These are phyloP conservation scores for Isoperla grammatica DNA, from an alignment of 2,888 invertebrate species.

Conservation along the genomic window DNA sequence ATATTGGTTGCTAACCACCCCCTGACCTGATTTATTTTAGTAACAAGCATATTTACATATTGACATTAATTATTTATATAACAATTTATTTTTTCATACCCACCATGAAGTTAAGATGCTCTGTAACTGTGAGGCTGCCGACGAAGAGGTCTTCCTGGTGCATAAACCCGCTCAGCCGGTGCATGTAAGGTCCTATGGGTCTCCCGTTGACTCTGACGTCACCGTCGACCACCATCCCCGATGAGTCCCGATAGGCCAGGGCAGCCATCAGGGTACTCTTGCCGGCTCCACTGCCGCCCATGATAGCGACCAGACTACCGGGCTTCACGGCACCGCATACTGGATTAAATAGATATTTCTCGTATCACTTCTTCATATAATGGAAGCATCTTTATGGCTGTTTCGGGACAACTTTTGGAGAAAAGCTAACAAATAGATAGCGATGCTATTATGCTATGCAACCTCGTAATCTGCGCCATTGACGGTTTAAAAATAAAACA, in stretches of 20 bases:
- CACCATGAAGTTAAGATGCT: conserved; percentile 86
- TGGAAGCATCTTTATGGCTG: conserved; percentile 2
- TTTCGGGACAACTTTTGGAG: too few species aligned
- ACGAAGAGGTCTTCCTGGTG: conserved; percentile 90
- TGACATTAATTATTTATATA: too few species aligned
- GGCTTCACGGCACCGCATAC: conserved; percentile 76
- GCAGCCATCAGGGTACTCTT: conserved; percentile 86
- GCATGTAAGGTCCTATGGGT: conserved; percentile 65
- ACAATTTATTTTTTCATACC: too few species aligned
- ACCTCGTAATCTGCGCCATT: too few species aligned
- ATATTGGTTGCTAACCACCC: too few species aligned
- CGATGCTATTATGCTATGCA: too few species aligned
- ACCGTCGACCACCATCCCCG: conserved; percentile 62
- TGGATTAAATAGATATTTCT: too few species aligned
- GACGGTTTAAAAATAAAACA: too few species aligned
- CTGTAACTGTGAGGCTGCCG: conserved; percentile 75
- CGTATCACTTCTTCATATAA: too few species aligned
- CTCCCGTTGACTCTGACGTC: conserved; percentile 75
- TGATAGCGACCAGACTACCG: conserved; percentile 74
- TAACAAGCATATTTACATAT: too few species aligned
- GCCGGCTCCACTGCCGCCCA: conserved; percentile 85
- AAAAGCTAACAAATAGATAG: conserved; percentile 3
- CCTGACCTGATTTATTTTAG: too few species aligned
- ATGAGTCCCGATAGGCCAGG: conserved; percentile 71
- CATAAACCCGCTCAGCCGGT: conserved; percentile 78